Percentiles rank a stretch among this genome's conserved stretches.
These are phyloP conservation scores for Tinea pellionella DNA, from an alignment of 2,888 invertebrate species.

Conservation along the genomic window DNA sequence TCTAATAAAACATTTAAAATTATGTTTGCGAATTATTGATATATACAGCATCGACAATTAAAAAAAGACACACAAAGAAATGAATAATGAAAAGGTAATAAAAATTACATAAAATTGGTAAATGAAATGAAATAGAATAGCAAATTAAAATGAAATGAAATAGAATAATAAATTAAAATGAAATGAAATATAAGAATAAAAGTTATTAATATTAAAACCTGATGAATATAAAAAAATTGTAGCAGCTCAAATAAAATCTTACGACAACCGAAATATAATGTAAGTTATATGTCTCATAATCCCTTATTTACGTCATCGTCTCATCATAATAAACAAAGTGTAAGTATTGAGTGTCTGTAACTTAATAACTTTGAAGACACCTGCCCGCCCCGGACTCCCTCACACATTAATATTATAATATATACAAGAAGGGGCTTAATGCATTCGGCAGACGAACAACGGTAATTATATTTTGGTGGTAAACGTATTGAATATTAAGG, in stretches of 20 bases:
- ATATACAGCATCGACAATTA: too few species aligned
- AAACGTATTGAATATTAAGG: conserved; percentile 63
- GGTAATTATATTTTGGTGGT: conserved; percentile 63
- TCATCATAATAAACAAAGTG: conserved; percentile 39
- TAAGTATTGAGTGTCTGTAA: conserved; percentile 42
- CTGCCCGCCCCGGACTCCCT: conserved; percentile 39
- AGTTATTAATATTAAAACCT: neutral
- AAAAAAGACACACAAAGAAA: too few species aligned
- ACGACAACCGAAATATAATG: conserved; percentile 19
- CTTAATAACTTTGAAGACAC: conserved; percentile 50
- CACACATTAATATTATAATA: conserved; percentile 52
- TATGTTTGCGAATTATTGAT: too few species aligned
- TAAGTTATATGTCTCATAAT: conserved; percentile 30
- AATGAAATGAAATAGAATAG: too few species aligned
- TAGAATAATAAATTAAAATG: too few species aligned
- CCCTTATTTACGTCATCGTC: conserved; percentile 35
- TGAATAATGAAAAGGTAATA: too few species aligned
- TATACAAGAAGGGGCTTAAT: conserved; percentile 53
- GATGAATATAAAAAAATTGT: neutral
- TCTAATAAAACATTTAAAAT: too few species aligned
- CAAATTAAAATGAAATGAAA: too few species aligned
- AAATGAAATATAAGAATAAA: neutral
- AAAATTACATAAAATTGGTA: too few species aligned
- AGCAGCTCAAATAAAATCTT: conserved; percentile 1
- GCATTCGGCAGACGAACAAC: conserved; percentile 48